Base-by-base conservation (phyloP, 2,888 invertebrate species). In the Cyclophora albipunctata region DNA sequence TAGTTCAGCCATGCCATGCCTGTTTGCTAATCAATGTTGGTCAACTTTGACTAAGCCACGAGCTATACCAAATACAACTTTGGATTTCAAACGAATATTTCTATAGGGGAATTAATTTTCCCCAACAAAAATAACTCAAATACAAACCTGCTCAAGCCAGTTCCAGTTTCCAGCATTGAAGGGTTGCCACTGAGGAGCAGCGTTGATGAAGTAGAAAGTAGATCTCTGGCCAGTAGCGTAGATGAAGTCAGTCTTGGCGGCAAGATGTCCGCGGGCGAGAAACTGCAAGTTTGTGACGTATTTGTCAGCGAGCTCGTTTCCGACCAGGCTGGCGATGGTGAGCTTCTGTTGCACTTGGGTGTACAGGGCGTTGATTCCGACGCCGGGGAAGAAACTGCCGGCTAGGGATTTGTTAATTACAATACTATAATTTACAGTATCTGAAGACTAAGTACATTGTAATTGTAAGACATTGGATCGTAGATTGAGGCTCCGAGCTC, bases 181-280 rank as follows among this genome's bases (percentile, higher is more conserved):
- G 0, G 82, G 82, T 51, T 92, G 91, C 93, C 93, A 93, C 59
- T 93, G 93, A 1, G 93, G 93, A 1, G 91, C 91, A 1, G 88
- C 89, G 64, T 93, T 93, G 47, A 92, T 77, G 64, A 91, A 92
- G 71, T 91, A 91, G 73, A 92, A 93, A 0, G 91, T 90, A 0
- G 91, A 72, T 0, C 84, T 76, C 61, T 92, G 92, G 42, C 90
- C 90, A 5, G 89, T 75, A 0, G 90, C 91, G 59, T 87, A 91
- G n/a, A 92, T 78, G 59, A 89, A 91, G 70, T 93, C 93, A 6
- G 86, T 89, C 65, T 91, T 92, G 2, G 93, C 91, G 0, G 90
- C 76, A 43, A 92, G 75, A 63, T 93, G 93, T 3, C 92, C 93
- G 45, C 91, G 87, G 0, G 92, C 75, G 47, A 93, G 66, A 60